Evolutionary conservation across 1,140 invertebrate species (phyloP).

Genomic region (Anoplolepis gracilipes): DNA sequence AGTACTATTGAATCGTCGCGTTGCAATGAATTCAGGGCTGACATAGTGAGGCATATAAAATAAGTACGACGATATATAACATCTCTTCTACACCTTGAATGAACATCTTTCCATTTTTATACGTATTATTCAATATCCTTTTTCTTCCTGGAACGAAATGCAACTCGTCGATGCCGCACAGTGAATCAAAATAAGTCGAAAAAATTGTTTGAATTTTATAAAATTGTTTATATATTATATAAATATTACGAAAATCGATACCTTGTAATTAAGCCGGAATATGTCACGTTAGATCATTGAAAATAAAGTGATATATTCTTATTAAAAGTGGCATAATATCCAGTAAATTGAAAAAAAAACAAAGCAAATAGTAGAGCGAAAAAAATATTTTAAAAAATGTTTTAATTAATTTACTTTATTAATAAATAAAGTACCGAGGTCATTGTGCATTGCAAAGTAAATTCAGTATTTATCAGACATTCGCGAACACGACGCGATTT

Average conservation of each 20-base stretch:
- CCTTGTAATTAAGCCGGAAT: too few species aligned
- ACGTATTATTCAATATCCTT: constrained; percentile 26
- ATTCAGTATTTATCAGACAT: constrained; percentile 28
- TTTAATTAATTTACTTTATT: background rate
- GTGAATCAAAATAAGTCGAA: background rate
- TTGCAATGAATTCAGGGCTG: background rate
- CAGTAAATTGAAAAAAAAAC: background rate
- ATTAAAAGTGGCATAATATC: background rate
- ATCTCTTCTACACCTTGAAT: constrained; percentile 59
- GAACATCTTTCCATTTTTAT: constrained; percentile 63
- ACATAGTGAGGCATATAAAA: constrained; percentile 13
- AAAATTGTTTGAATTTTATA: constrained; percentile 11
- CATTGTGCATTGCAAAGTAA: constrained; percentile 20
- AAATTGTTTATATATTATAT: background rate
- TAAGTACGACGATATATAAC: constrained; percentile 6
- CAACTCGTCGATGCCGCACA: background rate
- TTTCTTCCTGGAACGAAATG: constrained; percentile 33
- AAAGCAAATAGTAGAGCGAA: background rate
- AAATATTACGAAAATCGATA: background rate
- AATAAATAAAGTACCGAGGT: background rate
- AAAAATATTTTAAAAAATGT: background rate
- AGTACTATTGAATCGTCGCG: constrained; percentile 25
- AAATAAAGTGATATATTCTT: background rate
- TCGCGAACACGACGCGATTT: constrained; percentile 22
- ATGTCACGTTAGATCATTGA: background rate